These are phyloP conservation scores for Patagioenas fasciata DNA, from an alignment of 2,113 vertebrate species.

Conservation along the genomic window DNA sequence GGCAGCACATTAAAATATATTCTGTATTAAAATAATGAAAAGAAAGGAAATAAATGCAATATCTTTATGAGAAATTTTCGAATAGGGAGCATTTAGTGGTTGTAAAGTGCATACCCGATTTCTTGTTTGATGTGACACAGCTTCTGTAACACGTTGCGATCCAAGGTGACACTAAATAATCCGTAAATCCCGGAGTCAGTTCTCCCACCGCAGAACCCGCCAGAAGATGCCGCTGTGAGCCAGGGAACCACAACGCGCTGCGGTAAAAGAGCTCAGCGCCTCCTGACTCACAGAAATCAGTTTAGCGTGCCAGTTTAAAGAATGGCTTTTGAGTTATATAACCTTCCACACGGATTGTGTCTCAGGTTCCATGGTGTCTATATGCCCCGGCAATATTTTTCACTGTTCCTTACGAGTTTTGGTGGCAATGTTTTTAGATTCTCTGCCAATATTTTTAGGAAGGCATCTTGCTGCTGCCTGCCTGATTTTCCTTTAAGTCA, in stretches of 20 bases:
- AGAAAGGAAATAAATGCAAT: background rate
- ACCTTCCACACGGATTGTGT: rapidly evolving
- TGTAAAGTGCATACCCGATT: background rate
- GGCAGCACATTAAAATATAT: background rate
- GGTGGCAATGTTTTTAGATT: background rate
- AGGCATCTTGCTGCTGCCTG: background rate
- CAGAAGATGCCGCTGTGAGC: slow-evolving; percentile 49
- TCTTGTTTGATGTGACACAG: background rate
- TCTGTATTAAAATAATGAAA: background rate
- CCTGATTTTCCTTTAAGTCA: background rate
- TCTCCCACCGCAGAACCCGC: background rate
- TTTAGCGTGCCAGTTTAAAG: background rate
- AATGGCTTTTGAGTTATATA: background rate
- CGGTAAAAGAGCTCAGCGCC: background rate
- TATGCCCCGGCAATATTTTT: background rate
- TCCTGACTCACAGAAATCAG: background rate
- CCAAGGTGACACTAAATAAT: too few relatives aligned
- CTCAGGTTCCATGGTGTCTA: rapidly evolving
- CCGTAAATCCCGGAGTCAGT: too few relatives aligned
- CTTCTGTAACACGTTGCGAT: rapidly evolving
- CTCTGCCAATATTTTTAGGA: background rate
- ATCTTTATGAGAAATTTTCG: rapidly evolving
- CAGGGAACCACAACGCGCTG: background rate
- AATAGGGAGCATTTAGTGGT: background rate
- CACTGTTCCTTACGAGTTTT: background rate